Conservation (phyloP, 1,140 invertebrate genomes). For the Drosophila ficusphila region DNA sequence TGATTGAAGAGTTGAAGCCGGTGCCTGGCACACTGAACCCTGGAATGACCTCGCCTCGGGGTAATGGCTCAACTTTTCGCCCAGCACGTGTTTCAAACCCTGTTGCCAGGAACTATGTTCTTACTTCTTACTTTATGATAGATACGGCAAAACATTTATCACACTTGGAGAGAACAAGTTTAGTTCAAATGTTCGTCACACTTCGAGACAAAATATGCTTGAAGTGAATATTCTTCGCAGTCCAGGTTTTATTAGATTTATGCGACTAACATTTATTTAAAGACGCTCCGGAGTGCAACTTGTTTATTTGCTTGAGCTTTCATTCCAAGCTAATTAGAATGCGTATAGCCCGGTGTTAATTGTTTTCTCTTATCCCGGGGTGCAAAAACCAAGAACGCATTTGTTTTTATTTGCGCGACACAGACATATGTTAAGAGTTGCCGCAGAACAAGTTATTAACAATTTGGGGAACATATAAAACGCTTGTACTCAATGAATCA, state of each 20-base stretch:
- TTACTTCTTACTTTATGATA: constrained; percentile 19
- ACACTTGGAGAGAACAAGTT: neutral
- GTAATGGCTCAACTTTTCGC: constrained; percentile 15
- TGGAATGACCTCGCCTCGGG: constrained; percentile 18
- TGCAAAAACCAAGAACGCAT: constrained; percentile 34
- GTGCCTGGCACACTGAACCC: constrained; percentile 38
- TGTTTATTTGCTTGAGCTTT: constrained; percentile 9
- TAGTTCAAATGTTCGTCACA: constrained; percentile 6
- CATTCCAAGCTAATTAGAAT: constrained; percentile 33
- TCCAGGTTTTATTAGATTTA: constrained; percentile 5
- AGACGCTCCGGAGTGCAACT: neutral
- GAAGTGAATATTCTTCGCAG: neutral
- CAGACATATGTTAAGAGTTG: constrained; percentile 20
- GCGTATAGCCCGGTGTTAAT: constrained; percentile 41
- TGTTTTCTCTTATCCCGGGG: constrained; percentile 19
- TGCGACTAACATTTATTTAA: neutral
- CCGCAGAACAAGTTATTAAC: constrained; percentile 62
- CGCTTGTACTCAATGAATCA: constrained; percentile 32
- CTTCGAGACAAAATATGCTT: neutral
- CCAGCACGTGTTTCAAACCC: constrained; percentile 5
- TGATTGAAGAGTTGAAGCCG: constrained; percentile 3
- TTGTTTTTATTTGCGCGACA: constrained; percentile 35
- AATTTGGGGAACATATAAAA: constrained; percentile 37
- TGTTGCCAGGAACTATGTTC: constrained; percentile 2
- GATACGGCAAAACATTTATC: neutral